These are phyloP conservation scores for Helicolenus hilgendorfi DNA, from an alignment of 2,797 vertebrate species.

Conservation along the genomic window DNA sequence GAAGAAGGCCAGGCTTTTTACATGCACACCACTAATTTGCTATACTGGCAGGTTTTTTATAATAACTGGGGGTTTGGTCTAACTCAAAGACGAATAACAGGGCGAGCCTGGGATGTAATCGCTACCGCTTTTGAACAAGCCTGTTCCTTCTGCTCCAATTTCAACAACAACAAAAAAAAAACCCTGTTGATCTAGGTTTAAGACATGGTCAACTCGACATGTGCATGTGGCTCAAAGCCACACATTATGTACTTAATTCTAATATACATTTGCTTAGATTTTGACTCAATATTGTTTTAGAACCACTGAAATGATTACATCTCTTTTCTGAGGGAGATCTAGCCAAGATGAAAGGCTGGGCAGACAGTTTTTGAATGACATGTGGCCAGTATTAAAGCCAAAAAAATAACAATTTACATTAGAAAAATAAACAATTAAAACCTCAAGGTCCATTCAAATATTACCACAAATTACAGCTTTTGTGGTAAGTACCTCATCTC, in stretches of 20 bases:
- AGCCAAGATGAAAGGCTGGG: neutral
- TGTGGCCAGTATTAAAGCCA: neutral
- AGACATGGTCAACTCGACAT: neutral
- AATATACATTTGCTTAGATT: neutral
- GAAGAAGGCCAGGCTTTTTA: conserved; percentile 81
- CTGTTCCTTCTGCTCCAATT: conserved; percentile 15
- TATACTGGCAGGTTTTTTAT: conserved; percentile 80
- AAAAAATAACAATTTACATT: neutral
- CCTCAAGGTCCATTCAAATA: neutral
- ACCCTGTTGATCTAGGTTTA: conserved; percentile 1
- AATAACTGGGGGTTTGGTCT: conserved; percentile 60
- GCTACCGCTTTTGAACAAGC: conserved; percentile 38
- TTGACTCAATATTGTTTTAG: neutral
- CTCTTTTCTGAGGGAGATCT: neutral
- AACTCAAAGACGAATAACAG: conserved; percentile 52
- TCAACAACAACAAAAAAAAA: conserved; percentile 11
- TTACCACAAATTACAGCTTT: neutral
- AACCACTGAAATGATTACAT: neutral
- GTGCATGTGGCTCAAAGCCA: conserved; percentile 2
- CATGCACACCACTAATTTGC: conserved; percentile 84
- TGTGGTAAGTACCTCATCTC: neutral
- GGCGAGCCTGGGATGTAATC: conserved; percentile 32
- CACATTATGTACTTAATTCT: neutral
- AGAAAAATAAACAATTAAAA: neutral
- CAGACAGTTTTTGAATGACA: neutral